Base-by-base conservation (phyloP, 2,797 vertebrate species). In the Gallinago solitaria region DNA sequence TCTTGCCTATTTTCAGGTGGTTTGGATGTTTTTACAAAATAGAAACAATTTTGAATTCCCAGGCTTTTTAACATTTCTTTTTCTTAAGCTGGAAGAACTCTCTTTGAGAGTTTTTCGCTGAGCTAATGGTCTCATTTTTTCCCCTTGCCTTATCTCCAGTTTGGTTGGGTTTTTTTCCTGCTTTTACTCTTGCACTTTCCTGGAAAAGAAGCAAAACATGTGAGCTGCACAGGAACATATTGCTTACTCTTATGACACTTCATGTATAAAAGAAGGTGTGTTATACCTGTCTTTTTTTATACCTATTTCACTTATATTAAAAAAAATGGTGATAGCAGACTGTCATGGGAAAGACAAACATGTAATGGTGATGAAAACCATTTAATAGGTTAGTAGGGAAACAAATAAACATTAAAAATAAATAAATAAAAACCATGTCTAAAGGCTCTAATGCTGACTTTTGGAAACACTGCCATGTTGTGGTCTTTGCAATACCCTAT, bases 391-490 rank as follows among this genome's bases (percentile, higher is more conserved):
- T 98, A 97, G 95, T 92, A 94, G 83, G 90, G 96, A 97, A 98
- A 97, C 98, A 98, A 98, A 97, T 98, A 98, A 98, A 98, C 99
- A 98, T 98, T 98, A 98, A 98, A 98, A 98, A 98, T 98, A 98
- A 98, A 98, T 98, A 84, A 98, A 98, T 98, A 98, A 98, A 98
- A 98, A 84, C 94, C 96, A 83, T 96, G 94, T 97, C 97, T 93
- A 97, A 97, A 96, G 93, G 43, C 91, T 95, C 93, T 95, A 97
- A 93, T 97, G 93, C 95, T 97, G 97, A 96, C 95, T 97, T 97
- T 95, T 97, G 78, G 91, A 98, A 98, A 97, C 89, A 78, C 53
- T 96, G 68, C 89, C 90, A 65, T 96, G 94, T 89, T 98, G 97
- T 60, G 97, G 97, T 97, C 96, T 97, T 95, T 92, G 91, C 93